phyloP scores from a whole-genome alignment of 2,113 vertebrate genomes.

The Struthidea cinerea region DNA sequence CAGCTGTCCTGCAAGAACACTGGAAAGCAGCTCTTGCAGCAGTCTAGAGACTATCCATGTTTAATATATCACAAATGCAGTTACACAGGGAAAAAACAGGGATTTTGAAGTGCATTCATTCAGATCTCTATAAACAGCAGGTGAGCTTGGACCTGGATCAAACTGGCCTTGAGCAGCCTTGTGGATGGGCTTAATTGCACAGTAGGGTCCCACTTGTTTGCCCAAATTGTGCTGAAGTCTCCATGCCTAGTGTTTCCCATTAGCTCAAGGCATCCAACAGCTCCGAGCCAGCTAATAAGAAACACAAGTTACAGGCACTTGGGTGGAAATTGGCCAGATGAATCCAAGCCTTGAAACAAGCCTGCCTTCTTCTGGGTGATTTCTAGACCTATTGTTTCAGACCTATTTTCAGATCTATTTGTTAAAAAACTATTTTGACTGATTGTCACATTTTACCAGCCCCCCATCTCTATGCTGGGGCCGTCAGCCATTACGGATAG shows the following conservation, averaged over 20 bases:
- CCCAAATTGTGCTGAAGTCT: neutral
- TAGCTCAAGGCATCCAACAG: neutral
- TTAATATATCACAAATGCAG: neutral
- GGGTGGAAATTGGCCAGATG: neutral
- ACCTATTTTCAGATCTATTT: neutral
- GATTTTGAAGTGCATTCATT: neutral
- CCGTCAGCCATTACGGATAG: neutral
- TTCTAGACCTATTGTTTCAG: neutral
- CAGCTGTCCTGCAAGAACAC: neutral
- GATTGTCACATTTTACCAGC: neutral
- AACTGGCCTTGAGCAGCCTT: neutral
- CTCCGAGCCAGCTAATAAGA: neutral
- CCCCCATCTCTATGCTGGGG: rapidly evolving
- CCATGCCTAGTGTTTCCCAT: neutral
- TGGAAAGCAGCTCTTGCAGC: neutral
- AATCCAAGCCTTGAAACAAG: neutral
- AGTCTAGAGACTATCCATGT: neutral
- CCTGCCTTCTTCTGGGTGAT: neutral
- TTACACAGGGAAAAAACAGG: neutral
- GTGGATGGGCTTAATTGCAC: slow-evolving; percentile 1
- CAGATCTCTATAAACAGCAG: slow-evolving; percentile 18
- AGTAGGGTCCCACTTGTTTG: neutral
- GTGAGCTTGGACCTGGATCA: slow-evolving; percentile 5
- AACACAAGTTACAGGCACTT: neutral
- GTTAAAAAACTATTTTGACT: neutral